Evolutionary conservation across 1,140 invertebrate species (phyloP).

Genomic region (Calliphora vicina): DNA sequence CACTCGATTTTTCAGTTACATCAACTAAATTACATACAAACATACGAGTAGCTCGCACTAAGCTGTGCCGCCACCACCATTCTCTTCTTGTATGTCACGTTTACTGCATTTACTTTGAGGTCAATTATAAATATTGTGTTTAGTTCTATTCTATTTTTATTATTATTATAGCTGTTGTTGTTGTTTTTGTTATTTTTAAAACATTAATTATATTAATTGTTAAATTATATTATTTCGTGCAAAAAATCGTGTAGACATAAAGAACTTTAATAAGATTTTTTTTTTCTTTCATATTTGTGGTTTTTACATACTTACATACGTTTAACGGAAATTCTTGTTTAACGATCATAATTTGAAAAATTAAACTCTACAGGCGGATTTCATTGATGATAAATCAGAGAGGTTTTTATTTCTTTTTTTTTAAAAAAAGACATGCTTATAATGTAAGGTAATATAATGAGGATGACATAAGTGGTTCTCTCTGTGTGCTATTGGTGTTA

Average conservation of each 20-base stretch:
- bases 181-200: conserved; percentile 19
- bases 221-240: conserved; percentile 32
- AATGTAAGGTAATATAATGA: too few relatives aligned
- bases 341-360: neutral
- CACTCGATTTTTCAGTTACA: neutral
- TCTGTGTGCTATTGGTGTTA: too few relatives aligned
- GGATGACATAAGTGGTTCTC: too few relatives aligned
- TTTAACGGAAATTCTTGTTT: neutral
- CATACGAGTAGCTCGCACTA: neutral
- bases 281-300: neutral
- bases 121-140: conserved; percentile 8
- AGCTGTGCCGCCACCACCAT: neutral
- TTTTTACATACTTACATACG: neutral
- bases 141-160: neutral
- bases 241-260: conserved; percentile 5
- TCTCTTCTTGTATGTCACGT: conserved; percentile 28
- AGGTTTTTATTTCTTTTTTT: too few relatives aligned
- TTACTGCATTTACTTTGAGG: conserved; percentile 33
- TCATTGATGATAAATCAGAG: neutral
- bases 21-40: neutral
- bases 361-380: neutral
- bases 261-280: neutral
- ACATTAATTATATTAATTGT: conserved; percentile 35
- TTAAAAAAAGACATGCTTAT: too few relatives aligned
- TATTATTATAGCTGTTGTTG: neutral